Evolutionary conservation across 2,113 vertebrate genomes (phyloP).

Genomic region (Triplophysa siluroides): DNA sequence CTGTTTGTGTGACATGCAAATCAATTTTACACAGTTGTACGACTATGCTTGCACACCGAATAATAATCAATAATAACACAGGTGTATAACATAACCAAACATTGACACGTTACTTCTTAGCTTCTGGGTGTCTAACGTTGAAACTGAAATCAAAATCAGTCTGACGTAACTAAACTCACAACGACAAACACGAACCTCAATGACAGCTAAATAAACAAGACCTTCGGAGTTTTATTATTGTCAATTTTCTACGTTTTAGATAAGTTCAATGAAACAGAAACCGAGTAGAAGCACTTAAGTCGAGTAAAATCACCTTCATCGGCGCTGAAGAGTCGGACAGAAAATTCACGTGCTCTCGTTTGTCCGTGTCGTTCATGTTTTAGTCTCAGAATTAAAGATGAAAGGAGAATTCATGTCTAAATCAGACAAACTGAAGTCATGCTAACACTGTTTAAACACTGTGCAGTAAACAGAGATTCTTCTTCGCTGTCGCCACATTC

Average conservation of each 20-base stretch:
- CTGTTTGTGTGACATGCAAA: no score
- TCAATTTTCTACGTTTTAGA: no score
- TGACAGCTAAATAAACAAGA: not conserved
- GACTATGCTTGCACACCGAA: no score
- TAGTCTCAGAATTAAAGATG: not conserved
- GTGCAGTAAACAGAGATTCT: slow-evolving; percentile 7
- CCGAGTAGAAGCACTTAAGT: no score
- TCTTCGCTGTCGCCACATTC: not conserved
- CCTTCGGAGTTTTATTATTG: not conserved
- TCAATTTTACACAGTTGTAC: no score
- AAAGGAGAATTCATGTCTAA: slow-evolving; percentile 9
- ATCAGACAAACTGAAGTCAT: not conserved
- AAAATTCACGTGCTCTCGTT: slow-evolving; percentile 68
- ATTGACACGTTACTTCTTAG: no score
- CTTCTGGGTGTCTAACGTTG: no score
- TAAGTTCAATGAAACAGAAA: not conserved
- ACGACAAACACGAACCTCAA: not conserved
- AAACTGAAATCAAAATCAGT: not conserved
- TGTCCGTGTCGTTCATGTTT: slow-evolving; percentile 74
- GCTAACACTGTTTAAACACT: slow-evolving; percentile 14
- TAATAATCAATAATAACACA: no score
- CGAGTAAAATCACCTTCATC: not conserved
- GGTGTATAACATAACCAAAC: no score
- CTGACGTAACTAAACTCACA: not conserved
- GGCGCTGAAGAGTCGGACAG: slow-evolving; percentile 50